These are phyloP conservation scores for Gobio occitaniae DNA, from an alignment of 2,797 vertebrate genomes.

Conservation along the genomic window DNA sequence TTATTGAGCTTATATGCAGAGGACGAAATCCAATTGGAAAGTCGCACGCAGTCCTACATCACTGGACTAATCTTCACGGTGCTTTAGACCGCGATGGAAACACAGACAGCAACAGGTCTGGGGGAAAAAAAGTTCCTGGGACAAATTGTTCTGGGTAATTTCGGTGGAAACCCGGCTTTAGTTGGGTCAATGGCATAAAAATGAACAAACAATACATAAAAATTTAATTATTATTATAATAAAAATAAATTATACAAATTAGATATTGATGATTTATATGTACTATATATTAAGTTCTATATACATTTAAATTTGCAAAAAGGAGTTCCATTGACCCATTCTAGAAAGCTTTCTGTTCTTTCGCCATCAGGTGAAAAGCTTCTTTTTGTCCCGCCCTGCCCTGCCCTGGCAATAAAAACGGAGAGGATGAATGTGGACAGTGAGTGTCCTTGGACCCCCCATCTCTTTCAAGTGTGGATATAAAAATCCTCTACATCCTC, in stretches of 20 bases:
- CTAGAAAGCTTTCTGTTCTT: background rate
- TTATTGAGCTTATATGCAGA: no score
- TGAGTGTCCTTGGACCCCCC: background rate
- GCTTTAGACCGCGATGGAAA: no score
- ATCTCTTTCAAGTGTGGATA: background rate
- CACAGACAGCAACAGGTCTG: no score
- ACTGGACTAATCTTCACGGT: no score
- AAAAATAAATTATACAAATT: no score
- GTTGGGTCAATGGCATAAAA: background rate
- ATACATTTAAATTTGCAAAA: background rate
- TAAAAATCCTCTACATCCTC: conserved; percentile 27
- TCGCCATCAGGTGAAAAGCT: background rate
- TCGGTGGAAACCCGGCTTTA: no score
- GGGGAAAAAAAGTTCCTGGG: no score
- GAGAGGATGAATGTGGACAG: conserved; percentile 1
- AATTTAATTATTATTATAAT: background rate
- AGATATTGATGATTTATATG: no score
- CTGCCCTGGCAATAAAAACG: background rate
- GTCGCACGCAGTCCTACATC: no score
- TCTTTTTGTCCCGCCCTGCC: background rate
- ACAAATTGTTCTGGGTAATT: no score
- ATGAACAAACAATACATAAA: background rate
- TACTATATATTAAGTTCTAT: no score
- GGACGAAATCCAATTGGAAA: no score
- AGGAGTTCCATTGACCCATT: background rate